Percentiles rank a stretch among this genome's conserved stretches.
These are phyloP conservation scores for Steinernema feltiae DNA, from an alignment of 1,140 invertebrate genomes.

Conservation along the genomic window DNA sequence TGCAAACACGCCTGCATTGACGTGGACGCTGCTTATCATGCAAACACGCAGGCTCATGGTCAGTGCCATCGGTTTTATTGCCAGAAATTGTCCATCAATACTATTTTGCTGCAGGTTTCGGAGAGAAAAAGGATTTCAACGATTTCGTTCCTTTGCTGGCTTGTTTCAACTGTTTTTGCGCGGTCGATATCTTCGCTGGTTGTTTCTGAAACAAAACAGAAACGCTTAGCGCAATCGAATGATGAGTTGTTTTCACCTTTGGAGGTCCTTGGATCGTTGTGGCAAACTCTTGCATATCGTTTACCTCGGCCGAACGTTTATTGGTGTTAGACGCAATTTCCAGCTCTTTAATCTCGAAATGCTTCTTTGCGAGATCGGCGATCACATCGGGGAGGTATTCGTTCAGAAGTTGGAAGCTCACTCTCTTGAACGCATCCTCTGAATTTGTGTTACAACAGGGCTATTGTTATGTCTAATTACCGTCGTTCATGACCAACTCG, in stretches of 20 bases:
- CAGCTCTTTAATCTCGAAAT: not conserved
- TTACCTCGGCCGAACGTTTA: not conserved
- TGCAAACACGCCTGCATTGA: not conserved
- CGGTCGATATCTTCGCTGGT: not conserved
- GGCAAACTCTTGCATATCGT: not conserved
- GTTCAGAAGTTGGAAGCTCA: not conserved
- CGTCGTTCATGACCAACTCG: not conserved
- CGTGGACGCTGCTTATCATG: not conserved
- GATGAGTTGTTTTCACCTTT: not conserved
- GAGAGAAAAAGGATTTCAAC: not conserved
- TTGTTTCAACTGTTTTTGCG: not conserved
- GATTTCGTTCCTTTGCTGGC: conserved; percentile 5
- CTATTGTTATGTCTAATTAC: not conserved
- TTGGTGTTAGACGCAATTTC: not conserved
- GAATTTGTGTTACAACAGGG: not conserved
- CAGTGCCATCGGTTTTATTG: not conserved
- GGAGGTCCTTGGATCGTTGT: not conserved
- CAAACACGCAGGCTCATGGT: too few species aligned
- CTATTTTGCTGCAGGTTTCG: not conserved
- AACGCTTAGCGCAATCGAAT: not conserved
- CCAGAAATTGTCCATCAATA: not conserved
- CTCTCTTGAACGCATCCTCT: not conserved
- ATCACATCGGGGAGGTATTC: not conserved
- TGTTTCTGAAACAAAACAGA: not conserved
- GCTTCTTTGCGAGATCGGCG: not conserved